Conservation (phyloP, 2,797 vertebrate genomes). For the Cossypha dichroa region DNA sequence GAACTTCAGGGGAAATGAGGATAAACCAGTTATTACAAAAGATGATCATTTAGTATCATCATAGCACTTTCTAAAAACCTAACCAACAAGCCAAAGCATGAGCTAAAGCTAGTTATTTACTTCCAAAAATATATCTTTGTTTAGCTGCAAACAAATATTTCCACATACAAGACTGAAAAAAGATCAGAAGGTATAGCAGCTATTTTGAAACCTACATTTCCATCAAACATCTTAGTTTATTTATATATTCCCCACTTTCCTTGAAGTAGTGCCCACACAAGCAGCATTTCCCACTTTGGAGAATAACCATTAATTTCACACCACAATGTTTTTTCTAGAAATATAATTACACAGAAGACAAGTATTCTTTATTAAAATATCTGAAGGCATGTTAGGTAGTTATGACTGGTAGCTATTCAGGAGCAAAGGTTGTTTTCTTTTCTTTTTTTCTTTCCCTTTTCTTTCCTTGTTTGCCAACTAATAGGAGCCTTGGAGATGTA, state of each 20-base stretch:
- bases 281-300: conserved; percentile 48
- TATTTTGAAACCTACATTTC: conserved; percentile 62
- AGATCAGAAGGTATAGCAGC: conserved; percentile 55
- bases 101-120: conserved; percentile 56
- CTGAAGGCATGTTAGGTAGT: conserved; percentile 10
- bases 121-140: conserved; percentile 51
- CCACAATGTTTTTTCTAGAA: conserved; percentile 51
- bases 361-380: conserved; percentile 62
- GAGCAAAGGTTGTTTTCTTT: background rate
- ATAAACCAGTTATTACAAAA: conserved; percentile 39
- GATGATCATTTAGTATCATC: conserved; percentile 13
- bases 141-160: conserved; percentile 53
- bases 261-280: conserved; percentile 61
- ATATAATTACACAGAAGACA: conserved; percentile 54
- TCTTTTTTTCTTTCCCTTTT: background rate
- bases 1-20: conserved; percentile 51
- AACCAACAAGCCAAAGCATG: conserved; percentile 50
- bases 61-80: conserved; percentile 43
- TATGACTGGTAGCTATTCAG: conserved; percentile 19
- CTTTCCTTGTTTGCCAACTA: background rate
- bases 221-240: conserved; percentile 52
- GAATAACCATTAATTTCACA: conserved; percentile 62
- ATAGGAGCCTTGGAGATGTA: background rate
- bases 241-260: conserved; percentile 44
- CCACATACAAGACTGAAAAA: conserved; percentile 52